Evolutionary conservation across 2,888 invertebrate species (phyloP), one percentile per base, ranked within the genome.

Genomic region (Meiosimyza decipiens): DNA sequence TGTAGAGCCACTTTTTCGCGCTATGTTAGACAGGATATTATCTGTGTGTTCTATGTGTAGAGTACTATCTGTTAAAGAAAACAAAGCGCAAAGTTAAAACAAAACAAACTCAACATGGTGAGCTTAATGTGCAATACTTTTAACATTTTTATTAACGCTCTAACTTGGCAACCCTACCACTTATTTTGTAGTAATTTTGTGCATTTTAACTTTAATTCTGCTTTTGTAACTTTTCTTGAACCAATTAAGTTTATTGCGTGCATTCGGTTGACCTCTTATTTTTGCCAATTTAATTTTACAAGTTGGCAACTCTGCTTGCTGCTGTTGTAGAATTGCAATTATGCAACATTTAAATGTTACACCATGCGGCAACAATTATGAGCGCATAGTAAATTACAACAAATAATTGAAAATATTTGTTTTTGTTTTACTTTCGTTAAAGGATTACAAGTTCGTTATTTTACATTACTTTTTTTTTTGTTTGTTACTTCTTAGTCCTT

Each of bases 321-420:
- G 22, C 6, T 22, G 22, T 57, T 18, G 22, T 6, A 28, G 22
- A 28, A 57, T 28, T 57, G 57, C 57, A 57, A 57, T 57, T 28
- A 57, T 28, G 22, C 12, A 28, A 57, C 28, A 57, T 57, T 57
- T 15, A 57, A 57, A 22, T 16, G 47, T 47, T 62, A 33, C 60
- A 40, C 60, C 16, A 62, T 16, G 33, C 28, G 28, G 60, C 60
- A 40, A 62, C 60, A 62, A 62, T 62, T 62, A 62, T 62, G 40
- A 40, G 40, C 33, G 60, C 60, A 62, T 33, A 15, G 60, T 16
- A 62, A 47, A 40, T 40, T 40, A 40, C 33, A 60, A 13, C 28
- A 33, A 60, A 15, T 60, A 33, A 18, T 55, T 18, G 9, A 18
- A 28, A 40, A 40, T 40, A 40, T 40, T 55, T 55, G 55, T 18